Evolutionary conservation across 2,113 vertebrate genomes (phyloP), one percentile per base, ranked within the genome.

Genomic region (Ia io): DNA sequence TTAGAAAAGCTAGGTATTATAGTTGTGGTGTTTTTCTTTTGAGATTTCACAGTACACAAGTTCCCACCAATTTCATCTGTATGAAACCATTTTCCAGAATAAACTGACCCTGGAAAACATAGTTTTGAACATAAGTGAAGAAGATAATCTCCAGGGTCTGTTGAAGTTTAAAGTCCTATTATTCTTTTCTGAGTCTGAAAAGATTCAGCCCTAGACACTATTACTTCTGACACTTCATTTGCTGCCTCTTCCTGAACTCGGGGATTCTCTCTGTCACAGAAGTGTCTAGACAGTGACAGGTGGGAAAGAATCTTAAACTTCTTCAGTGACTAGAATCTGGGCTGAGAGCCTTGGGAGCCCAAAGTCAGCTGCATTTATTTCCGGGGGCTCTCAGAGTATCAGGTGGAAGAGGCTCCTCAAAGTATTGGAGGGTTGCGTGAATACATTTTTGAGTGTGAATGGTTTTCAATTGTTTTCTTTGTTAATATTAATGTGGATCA

Each of bases 281-380:
- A 56, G 40, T 84, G 88, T 86, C 51, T 63, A 32, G 69, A 73
- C 28, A 56, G 28, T 93, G 93, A 95, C 90, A 96, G 73, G 85
- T 37, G 69, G 90, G 9, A 61, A 71, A 67, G 37, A 32, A 25
- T 78, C 90, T 92, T 90, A 28, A 25, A 78, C 88, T 92, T 90
- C 47, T 71, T 84, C 44, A 56, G 67, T 82, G 56, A 76, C 59
- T 44, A 80, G 82, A 32, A 88, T 94, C 59, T 51, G 42, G 32
- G 49, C 35, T 0, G 3, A 79, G 17, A 92, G 76, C 40, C 37
- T 22, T 51, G 51, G 79, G 88, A 93, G 10, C 25, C 37, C 14
- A 35, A 44, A 67, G 78, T n/a, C 44, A 88, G 76, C 32, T 28
- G 40, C 5, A 0, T 63, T 67, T 61, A 37, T 77, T 73, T 84